Evolutionary conservation across 1,140 invertebrate species (phyloP), one percentile per base, ranked within the genome.

Genomic region (Macrobrachium rosenbergii): DNA sequence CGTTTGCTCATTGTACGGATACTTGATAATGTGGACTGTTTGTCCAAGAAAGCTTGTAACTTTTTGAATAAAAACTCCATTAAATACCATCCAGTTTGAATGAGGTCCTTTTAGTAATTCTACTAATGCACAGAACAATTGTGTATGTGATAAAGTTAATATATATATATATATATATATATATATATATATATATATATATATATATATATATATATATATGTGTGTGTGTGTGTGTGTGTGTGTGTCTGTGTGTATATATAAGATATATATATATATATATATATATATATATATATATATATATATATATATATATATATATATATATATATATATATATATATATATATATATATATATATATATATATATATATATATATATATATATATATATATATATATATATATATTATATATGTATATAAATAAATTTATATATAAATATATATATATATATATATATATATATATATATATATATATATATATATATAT

Each of bases 301-400:
- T 67, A 67, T 67, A 67, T 67, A 6, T 67, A 67, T 23, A 5
- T 67, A 67, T 67, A 80, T 80, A 80, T 28, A 62, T 80, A 60
- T 10, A 63, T 60, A 80, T 80, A 62, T 80, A 62, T 80, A 80
- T 60, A 52, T 80, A 80, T 80, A 52, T 80, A 62, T 80, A 62
- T 80, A 52, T 80, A 52, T 62, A 52, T 80, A 43, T 76, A 37
- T 76, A 37, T 76, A 37, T 76, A 37, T 76, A 37, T 76, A 37
- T 76, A 37, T 76, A 43, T 76, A 43, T 23, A 37, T 23, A 43
- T 19, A 28, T 19, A 76, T 19, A 76, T 17, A 28, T n/a, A 76
- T 21, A 76, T 45, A 79, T 19, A 79, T 45, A 79, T 19, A 58
- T 45, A 58, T 58, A 10, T 79, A 58, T n/a, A 12, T 19, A 21